Evolutionary conservation across 2,888 invertebrate species (phyloP), one percentile per base, ranked within the genome.

Genomic region (Griposia aprilina): DNA sequence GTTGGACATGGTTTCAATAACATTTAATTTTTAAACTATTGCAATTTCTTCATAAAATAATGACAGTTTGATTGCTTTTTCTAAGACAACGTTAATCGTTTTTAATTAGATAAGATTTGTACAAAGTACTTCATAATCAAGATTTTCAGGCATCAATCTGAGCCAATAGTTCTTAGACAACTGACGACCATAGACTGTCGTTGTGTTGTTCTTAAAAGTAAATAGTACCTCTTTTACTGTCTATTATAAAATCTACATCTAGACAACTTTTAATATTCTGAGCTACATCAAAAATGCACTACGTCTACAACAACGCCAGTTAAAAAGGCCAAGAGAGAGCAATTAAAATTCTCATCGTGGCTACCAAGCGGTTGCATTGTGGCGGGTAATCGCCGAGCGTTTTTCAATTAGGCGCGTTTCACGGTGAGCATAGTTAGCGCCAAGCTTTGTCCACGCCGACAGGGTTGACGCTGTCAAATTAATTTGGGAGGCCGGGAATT

Each of bases 401-500:
- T 92, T 92, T 90, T 90, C 91, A 92, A 93, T 93, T 93, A 93
- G 88, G 84, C 82, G 89, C 88, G 83, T 90, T 91, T 91, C 91
- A 92, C 88, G 91, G 89, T 89, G 87, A 82, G 71, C 75, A 69
- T 78, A 81, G 78, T 88, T 91, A 91, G 90, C 89, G 91, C 90
- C 89, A 71, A 87, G 88, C 90, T 91, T 92, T 90, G 89, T 85
- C 71, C 78, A 80, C 81, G 80, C 89, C 89, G 89, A 80, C 88
- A 91, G 91, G 91, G 90, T 81, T 90, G 89, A 81, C 88, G 80
- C 83, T 79, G 82, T 71, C 83, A 74, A 78, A 81, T 84, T 79
- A 83, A 81, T 87, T 87, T 85, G 15, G 76, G 69, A 72, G 63
- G 72, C 63, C 50, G 23, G 84, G 74, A 84, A 84, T 84, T 84